Evolutionary conservation across 2,797 vertebrate genomes (phyloP).

Genomic region (Trichosurus vulpecula): DNA sequence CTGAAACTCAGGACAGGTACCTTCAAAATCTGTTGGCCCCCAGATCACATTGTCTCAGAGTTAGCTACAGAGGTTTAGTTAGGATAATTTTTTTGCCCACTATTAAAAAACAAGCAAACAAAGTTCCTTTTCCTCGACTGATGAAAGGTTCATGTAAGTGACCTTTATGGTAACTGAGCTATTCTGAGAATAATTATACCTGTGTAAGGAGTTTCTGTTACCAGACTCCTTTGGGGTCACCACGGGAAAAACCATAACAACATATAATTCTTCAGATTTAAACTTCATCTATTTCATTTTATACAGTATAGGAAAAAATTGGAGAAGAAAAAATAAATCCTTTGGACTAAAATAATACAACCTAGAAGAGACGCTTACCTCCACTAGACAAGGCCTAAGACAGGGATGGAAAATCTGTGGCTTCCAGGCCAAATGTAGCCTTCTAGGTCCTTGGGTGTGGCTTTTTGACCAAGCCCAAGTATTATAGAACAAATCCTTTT

Average conservation of each 20-base stretch:
- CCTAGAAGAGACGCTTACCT: background rate
- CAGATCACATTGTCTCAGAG: background rate
- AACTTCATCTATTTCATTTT: background rate
- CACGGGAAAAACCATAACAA: slow-evolving; percentile 36
- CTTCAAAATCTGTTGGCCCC: background rate
- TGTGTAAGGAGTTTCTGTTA: background rate
- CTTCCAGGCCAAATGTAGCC: no score
- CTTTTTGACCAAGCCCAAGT: no score
- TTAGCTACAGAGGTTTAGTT: background rate
- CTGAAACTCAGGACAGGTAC: background rate
- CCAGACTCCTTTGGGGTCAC: background rate
- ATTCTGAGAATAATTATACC: background rate
- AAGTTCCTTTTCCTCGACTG: background rate
- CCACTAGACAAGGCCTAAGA: background rate
- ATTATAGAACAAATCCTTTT: no score
- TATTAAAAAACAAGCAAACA: background rate
- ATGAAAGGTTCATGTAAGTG: background rate
- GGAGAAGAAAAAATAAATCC: background rate
- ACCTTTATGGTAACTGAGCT: background rate
- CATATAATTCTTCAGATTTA: background rate
- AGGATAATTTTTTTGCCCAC: background rate
- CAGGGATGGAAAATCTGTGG: no score
- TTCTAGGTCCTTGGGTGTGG: no score
- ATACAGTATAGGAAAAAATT: background rate
- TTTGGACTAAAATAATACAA: background rate